Conservation (phyloP, 2,888 invertebrate genomes). For the Diogma glabrata region DNA sequence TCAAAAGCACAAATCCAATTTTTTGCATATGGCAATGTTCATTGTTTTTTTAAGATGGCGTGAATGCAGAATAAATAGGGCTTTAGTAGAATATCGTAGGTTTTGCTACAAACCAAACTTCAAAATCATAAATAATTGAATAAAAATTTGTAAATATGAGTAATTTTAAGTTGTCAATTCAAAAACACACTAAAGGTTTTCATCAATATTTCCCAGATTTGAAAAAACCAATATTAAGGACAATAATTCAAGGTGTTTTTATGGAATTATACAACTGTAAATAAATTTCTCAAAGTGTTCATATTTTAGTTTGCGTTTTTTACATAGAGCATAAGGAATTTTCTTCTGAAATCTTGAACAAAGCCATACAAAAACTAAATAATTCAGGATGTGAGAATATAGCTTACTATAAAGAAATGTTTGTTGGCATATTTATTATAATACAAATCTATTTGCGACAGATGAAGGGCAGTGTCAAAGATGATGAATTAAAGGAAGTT, state of each 20-base stretch:
- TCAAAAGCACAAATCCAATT: too few species aligned
- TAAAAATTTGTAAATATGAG: too few species aligned
- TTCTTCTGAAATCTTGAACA: conserved; percentile 33
- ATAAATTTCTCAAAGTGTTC: too few species aligned
- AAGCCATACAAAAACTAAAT: conserved; percentile 33
- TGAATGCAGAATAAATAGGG: too few species aligned
- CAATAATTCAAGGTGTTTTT: conserved; percentile 28
- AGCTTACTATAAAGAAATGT: conserved; percentile 40
- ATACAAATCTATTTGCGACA: conserved; percentile 39
- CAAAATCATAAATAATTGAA: too few species aligned
- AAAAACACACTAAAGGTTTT: conserved; percentile 5
- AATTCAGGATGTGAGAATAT: conserved; percentile 35
- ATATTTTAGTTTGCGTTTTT: conserved; percentile 30
- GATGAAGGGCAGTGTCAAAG: conserved; percentile 36
- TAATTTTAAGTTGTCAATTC: too few species aligned
- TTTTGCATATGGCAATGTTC: too few species aligned
- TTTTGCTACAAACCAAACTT: too few species aligned
- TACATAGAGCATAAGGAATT: conserved; percentile 35
- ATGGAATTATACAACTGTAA: background rate
- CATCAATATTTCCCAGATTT: conserved; percentile 29
- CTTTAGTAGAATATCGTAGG: too few species aligned
- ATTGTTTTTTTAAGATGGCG: too few species aligned
- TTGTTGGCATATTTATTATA: conserved; percentile 38
- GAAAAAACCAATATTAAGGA: conserved; percentile 33
- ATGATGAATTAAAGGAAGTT: conserved; percentile 37